Percentiles rank a stretch among this genome's conserved stretches.
Conservation (phyloP, 2,797 vertebrate genomes). For the Aulostomus chinensis region DNA sequence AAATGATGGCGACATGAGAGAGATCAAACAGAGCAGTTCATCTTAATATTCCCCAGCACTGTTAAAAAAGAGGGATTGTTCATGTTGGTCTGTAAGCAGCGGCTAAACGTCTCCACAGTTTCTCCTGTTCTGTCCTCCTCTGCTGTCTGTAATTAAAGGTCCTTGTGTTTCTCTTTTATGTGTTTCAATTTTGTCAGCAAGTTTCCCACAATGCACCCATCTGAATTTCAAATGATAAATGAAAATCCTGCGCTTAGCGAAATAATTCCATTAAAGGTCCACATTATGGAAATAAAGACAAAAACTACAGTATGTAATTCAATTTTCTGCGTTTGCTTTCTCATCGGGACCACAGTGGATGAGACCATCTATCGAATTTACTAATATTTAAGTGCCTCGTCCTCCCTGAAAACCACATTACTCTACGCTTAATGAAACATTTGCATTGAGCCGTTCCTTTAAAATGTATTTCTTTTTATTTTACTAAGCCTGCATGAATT, state of each 20-base stretch:
- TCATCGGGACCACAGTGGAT: constrained; percentile 67
- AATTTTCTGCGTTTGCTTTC: constrained; percentile 77
- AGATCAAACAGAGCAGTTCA: constrained; percentile 57
- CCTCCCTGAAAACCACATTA: constrained; percentile 79
- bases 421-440: constrained; percentile 73
- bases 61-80: constrained; percentile 44
- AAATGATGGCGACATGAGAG: constrained; percentile 48
- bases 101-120: constrained; percentile 22
- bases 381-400: constrained; percentile 81
- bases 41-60: constrained; percentile 48
- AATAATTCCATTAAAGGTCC: constrained; percentile 86
- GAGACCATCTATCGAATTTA: constrained; percentile 76
- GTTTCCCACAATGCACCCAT: constrained; percentile 84
- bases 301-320: constrained; percentile 82
- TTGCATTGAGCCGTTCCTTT: constrained; percentile 60
- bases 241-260: constrained; percentile 84
- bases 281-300: constrained; percentile 86
- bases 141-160: constrained; percentile 79
- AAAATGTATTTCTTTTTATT: constrained; percentile 58
- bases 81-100: constrained; percentile 52
- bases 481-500: constrained; percentile 58
- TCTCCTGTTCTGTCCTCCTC: constrained; percentile 30
- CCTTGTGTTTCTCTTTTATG: constrained; percentile 78
- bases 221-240: constrained; percentile 95
- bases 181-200: constrained; percentile 89